These are phyloP conservation scores for Harpegnathos saltator DNA, from an alignment of 1,140 invertebrate genomes.

Conservation along the genomic window DNA sequence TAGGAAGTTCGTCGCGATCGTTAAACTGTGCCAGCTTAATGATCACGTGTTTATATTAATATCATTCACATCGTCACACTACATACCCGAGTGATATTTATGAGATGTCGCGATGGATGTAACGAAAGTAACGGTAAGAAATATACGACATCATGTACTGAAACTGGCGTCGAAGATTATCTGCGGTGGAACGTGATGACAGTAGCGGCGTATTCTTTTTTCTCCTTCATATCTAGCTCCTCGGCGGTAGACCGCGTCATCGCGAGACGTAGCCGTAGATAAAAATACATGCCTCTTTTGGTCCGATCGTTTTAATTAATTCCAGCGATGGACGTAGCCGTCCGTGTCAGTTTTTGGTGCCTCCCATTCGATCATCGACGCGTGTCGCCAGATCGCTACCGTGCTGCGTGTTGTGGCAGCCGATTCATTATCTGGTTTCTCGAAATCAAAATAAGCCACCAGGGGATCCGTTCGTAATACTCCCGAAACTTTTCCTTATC, in stretches of 20 bases:
- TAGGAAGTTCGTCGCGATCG: background rate
- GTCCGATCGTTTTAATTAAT: conserved; percentile 75
- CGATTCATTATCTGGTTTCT: conserved; percentile 49
- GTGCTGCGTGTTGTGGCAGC: conserved; percentile 48
- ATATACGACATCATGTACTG: conserved; percentile 59
- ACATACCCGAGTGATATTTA: conserved; percentile 26
- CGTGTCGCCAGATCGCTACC: conserved; percentile 70
- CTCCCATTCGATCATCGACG: conserved; percentile 63
- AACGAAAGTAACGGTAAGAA: conserved; percentile 42
- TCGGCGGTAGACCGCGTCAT: conserved; percentile 77
- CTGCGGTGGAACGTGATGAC: conserved; percentile 45
- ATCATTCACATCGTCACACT: conserved; percentile 16
- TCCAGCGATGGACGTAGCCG: conserved; percentile 69
- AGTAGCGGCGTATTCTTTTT: conserved; percentile 57
- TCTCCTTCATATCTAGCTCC: conserved; percentile 61
- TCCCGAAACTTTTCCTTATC: conserved; percentile 7
- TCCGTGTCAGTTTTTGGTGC: conserved; percentile 69
- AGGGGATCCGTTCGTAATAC: background rate
- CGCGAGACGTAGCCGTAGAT: conserved; percentile 71
- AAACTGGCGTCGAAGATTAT: conserved; percentile 67
- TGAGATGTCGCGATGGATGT: background rate
- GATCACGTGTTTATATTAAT: conserved; percentile 22
- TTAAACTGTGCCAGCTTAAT: background rate
- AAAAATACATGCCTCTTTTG: conserved; percentile 81
- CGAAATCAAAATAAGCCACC: conserved; percentile 43